Evolutionary conservation across 2,797 vertebrate genomes (phyloP).

Genomic region (Eulemur albifrons): DNA sequence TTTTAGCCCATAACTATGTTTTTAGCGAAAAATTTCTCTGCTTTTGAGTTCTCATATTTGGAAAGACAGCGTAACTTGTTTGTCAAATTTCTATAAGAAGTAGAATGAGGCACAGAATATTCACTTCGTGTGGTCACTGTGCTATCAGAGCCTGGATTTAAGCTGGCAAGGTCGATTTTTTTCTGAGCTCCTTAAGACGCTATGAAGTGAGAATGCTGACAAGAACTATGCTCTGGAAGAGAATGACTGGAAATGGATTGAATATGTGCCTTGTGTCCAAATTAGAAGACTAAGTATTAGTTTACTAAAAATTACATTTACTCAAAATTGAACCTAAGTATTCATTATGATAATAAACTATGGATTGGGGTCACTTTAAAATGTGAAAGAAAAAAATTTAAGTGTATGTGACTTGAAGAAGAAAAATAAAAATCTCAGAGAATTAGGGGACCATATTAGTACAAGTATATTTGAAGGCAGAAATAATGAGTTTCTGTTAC

Average conservation of each 20-base stretch:
- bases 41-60: neutral
- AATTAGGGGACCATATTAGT: slow-evolving; percentile 30
- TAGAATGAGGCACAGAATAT: neutral
- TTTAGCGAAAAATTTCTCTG: neutral
- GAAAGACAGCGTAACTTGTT: neutral
- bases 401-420: slow-evolving; percentile 23
- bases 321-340: slow-evolving; percentile 15
- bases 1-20: neutral
- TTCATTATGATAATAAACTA: slow-evolving; percentile 8
- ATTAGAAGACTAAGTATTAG: neutral
- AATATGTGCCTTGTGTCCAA: neutral
- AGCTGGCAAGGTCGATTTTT: neutral
- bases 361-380: neutral
- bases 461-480: slow-evolving; percentile 17
- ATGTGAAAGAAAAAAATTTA: neutral
- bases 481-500: slow-evolving; percentile 68
- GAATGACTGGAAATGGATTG: neutral
- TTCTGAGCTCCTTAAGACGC: neutral
- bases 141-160: accelerated
- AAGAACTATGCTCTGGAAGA: neutral
- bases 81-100: neutral
- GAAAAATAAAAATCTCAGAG: slow-evolving; percentile 43
- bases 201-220: neutral
- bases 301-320: slow-evolving; percentile 56
- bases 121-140: neutral